Evolutionary conservation across 1,140 invertebrate species (phyloP).

Genomic region (Drosophila santomea): DNA sequence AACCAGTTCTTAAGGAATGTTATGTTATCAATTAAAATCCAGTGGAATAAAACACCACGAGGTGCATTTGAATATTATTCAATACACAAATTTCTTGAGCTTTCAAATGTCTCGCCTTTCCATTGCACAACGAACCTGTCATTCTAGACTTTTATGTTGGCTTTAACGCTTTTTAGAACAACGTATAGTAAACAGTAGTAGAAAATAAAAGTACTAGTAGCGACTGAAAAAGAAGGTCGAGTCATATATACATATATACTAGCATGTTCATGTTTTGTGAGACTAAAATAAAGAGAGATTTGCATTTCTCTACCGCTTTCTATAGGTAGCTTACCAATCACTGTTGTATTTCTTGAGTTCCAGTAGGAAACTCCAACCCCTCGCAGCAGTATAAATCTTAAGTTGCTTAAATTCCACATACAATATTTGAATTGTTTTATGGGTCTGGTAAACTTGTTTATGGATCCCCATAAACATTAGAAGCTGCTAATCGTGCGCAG

Average conservation of each 20-base stretch:
- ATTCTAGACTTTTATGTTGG: not conserved
- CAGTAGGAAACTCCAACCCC: too few relatives aligned
- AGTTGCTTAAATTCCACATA: too few relatives aligned
- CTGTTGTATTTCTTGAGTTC: too few relatives aligned
- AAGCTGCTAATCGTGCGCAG: not conserved
- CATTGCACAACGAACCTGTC: not conserved
- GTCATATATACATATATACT: too few relatives aligned
- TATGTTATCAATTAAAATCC: not conserved
- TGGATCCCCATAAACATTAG: not conserved
- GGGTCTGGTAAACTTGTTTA: not conserved
- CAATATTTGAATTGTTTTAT: slow-evolving; percentile 1
- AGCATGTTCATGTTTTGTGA: too few relatives aligned
- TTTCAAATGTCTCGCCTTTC: not conserved
- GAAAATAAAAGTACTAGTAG: too few relatives aligned
- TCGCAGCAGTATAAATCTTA: too few relatives aligned
- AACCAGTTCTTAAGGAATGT: not conserved
- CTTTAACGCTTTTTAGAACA: too few relatives aligned
- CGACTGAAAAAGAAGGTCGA: too few relatives aligned
- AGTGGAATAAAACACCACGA: not conserved
- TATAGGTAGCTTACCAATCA: too few relatives aligned
- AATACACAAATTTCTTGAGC: not conserved
- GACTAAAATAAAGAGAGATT: too few relatives aligned
- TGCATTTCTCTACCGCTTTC: too few relatives aligned
- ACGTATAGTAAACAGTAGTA: not conserved
- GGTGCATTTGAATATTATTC: not conserved